A percentile compares a stretch with the other conserved stretches of the same genome.
Conservation (phyloP, 2,113 vertebrate species). For the Eclectus roratus region DNA sequence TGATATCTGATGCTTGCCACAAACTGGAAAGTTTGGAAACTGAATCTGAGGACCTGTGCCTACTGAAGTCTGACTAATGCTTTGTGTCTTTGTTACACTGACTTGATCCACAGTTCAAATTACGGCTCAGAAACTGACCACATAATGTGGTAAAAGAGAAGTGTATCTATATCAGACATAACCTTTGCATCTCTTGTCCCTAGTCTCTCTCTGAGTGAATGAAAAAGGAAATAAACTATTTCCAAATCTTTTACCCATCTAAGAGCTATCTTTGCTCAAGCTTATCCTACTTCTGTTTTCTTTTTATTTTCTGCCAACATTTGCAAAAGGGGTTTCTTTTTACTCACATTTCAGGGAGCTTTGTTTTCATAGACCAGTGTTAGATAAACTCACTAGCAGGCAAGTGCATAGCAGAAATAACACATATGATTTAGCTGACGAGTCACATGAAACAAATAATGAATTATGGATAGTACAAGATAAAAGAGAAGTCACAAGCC, state of each 20-base stretch:
- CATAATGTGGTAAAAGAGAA: background rate
- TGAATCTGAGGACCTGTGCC: slow-evolving; percentile 3
- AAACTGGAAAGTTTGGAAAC: slow-evolving; percentile 64
- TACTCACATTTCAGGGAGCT: background rate
- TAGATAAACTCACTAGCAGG: background rate
- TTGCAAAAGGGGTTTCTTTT: background rate
- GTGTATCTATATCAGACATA: background rate
- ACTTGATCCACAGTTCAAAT: slow-evolving; percentile 3
- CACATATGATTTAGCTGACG: rapidly evolving
- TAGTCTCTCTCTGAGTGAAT: background rate
- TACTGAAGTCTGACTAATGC: slow-evolving; percentile 26
- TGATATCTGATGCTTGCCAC: slow-evolving; percentile 18
- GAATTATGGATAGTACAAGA: slow-evolving; percentile 2
- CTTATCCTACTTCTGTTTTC: background rate
- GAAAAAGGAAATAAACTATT: background rate
- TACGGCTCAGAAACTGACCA: slow-evolving; percentile 16
- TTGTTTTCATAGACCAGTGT: background rate
- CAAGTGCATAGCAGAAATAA: background rate
- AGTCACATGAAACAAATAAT: slow-evolving; percentile 23
- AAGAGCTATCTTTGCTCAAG: background rate
- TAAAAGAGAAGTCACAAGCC: slow-evolving; percentile 23
- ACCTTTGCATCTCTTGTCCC: background rate
- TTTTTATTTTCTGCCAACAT: background rate
- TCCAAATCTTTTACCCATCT: background rate
- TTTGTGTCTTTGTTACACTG: slow-evolving; percentile 9